These are phyloP conservation scores for Teleogryllus oceanicus DNA, from an alignment of 2,888 invertebrate genomes.

Conservation along the genomic window DNA sequence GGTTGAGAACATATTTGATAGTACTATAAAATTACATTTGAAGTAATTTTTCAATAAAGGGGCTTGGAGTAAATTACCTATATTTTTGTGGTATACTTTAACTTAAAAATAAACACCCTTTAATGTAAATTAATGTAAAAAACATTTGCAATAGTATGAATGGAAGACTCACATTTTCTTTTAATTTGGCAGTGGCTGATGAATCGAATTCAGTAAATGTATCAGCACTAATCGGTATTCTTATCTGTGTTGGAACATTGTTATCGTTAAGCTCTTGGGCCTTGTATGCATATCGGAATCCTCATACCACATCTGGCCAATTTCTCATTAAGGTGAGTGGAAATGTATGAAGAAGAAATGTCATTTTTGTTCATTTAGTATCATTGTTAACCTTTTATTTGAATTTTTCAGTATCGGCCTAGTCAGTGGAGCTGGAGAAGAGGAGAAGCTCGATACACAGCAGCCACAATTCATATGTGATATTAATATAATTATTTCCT, in stretches of 20 bases:
- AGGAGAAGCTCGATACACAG: constrained; percentile 89
- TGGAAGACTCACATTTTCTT: neutral
- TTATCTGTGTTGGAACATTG: constrained; percentile 62
- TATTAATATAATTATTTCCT: constrained; percentile 28
- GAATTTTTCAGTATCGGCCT: constrained; percentile 76
- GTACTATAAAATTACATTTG: too few species aligned
- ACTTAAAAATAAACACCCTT: too few species aligned
- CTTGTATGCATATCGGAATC: constrained; percentile 92
- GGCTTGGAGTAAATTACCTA: too few species aligned
- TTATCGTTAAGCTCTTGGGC: constrained; percentile 69
- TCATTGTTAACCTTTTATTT: neutral
- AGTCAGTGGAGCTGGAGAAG: constrained; percentile 89
- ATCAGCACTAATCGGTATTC: constrained; percentile 62
- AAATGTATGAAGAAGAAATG: neutral
- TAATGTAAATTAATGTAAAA: too few species aligned
- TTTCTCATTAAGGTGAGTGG: constrained; percentile 85
- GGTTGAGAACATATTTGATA: too few species aligned
- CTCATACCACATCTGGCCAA: constrained; percentile 92
- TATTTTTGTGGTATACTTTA: too few species aligned
- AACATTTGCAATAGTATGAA: too few species aligned
- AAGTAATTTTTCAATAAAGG: too few species aligned
- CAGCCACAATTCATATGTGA: constrained; percentile 93
- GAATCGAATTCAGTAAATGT: constrained; percentile 48
- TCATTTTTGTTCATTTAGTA: neutral
- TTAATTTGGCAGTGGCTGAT: constrained; percentile 30